phyloP scores from a whole-genome alignment of 2,113 vertebrate species.

The Coryphaenoides rupestris region DNA sequence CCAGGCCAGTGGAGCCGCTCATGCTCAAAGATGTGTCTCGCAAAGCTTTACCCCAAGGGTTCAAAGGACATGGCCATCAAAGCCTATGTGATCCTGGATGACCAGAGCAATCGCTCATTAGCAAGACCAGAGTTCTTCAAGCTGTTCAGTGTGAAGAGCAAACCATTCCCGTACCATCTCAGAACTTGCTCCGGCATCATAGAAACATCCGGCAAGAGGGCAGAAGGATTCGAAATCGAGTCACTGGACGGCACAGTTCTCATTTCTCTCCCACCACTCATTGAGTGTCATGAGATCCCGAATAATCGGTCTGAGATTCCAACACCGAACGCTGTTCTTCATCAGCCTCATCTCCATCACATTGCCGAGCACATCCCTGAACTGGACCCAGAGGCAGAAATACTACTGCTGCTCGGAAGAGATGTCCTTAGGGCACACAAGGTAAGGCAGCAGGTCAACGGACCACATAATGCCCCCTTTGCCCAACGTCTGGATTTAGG shows the following conservation, averaged over 20 bases:
- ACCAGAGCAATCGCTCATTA: conserved; percentile 2
- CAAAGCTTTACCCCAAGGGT: too few relatives aligned
- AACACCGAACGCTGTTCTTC: background rate
- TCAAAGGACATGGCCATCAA: too few relatives aligned
- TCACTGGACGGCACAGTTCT: background rate
- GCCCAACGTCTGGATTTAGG: background rate
- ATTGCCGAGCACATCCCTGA: conserved; percentile 8
- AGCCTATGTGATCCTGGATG: background rate
- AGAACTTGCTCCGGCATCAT: conserved; percentile 5
- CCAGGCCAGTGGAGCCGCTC: too few relatives aligned
- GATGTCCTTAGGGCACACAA: background rate
- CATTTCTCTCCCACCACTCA: conserved; percentile 17
- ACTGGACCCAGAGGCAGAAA: conserved; percentile 11
- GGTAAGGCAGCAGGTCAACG: background rate
- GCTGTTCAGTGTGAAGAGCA: background rate
- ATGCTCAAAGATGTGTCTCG: too few relatives aligned
- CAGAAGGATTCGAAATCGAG: conserved; percentile 12
- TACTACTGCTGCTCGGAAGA: background rate
- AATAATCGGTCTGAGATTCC: too few relatives aligned
- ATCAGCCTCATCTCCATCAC: background rate
- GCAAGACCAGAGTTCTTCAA: background rate
- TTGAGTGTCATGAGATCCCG: too few relatives aligned
- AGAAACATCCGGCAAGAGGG: background rate
- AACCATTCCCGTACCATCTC: background rate
- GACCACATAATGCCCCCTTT: conserved; percentile 1